Evolutionary conservation across 1,140 invertebrate genomes (phyloP).

Genomic region (Neodiprion lecontei): DNA sequence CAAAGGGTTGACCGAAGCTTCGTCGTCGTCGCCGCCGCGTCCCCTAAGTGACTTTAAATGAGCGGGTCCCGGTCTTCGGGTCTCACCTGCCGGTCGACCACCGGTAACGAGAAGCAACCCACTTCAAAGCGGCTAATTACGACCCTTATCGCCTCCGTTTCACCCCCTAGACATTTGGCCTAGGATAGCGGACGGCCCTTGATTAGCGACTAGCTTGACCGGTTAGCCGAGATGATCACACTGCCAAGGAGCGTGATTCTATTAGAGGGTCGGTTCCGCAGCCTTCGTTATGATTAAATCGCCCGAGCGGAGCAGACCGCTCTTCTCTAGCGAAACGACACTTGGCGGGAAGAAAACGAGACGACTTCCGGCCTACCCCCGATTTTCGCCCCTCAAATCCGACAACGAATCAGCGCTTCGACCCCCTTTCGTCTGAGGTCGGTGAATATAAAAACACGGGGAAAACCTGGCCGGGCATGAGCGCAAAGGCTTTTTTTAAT

Average conservation of each 20-base stretch:
- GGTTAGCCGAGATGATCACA: slow-evolving; percentile 7
- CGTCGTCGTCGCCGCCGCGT: background rate
- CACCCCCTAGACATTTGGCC: background rate
- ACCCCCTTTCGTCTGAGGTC: background rate
- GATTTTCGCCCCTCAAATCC: background rate
- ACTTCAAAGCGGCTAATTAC: slow-evolving; percentile 7
- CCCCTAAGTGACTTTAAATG: slow-evolving; percentile 2
- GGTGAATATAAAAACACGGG: slow-evolving; percentile 10
- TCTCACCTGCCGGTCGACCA: background rate
- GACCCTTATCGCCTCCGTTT: slow-evolving; percentile 1
- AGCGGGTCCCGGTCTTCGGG: background rate
- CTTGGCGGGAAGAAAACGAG: background rate
- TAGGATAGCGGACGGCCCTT: background rate
- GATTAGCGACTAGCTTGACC: slow-evolving; percentile 2
- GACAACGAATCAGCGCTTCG: slow-evolving; percentile 1
- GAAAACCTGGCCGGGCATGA: background rate
- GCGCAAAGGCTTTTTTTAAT: too few relatives aligned
- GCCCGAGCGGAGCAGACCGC: background rate
- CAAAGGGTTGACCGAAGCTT: background rate
- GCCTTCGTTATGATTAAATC: slow-evolving; percentile 7
- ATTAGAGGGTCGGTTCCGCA: background rate
- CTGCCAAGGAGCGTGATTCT: background rate
- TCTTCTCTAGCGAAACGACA: background rate
- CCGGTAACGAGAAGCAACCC: background rate
- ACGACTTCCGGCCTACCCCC: background rate